Conservation (phyloP, 2,113 vertebrate genomes). For the Aegithalos caudatus region DNA sequence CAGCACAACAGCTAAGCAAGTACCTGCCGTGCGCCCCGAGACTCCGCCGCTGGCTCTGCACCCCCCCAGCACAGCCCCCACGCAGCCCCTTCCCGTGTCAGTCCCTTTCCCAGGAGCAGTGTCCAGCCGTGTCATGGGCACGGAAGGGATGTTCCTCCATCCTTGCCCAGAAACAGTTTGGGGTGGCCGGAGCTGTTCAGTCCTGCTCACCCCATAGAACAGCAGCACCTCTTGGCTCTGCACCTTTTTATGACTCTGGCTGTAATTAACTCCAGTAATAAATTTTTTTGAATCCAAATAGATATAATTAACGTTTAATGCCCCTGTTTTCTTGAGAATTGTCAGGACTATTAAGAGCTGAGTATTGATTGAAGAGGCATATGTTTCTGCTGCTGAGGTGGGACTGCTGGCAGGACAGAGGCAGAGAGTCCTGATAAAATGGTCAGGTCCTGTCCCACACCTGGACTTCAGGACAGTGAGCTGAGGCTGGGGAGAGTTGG, state of each 20-base stretch:
- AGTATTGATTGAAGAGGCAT: conserved; percentile 68
- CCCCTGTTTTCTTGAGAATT: conserved; percentile 68
- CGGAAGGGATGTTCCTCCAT: background rate
- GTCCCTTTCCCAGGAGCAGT: background rate
- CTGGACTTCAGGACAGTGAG: background rate
- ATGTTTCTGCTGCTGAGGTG: conserved; percentile 53
- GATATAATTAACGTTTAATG: conserved; percentile 78
- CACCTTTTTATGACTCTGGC: conserved; percentile 73
- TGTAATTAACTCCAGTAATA: conserved; percentile 77
- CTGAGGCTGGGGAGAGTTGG: background rate
- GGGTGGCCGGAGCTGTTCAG: background rate
- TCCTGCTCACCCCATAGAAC: rapidly evolving
- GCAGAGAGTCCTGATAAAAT: background rate
- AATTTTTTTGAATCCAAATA: conserved; percentile 74
- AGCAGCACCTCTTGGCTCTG: conserved; percentile 56
- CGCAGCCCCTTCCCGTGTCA: background rate
- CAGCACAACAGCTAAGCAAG: background rate
- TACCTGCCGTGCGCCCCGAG: background rate
- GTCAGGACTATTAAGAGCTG: conserved; percentile 68
- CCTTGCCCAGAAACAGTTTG: background rate
- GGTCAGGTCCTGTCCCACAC: background rate
- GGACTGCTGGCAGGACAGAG: background rate
- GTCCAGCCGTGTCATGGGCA: rapidly evolving
- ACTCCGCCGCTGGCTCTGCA: rapidly evolving
- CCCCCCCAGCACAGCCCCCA: background rate